Evolutionary conservation across 2,113 vertebrate genomes (phyloP).

Genomic region (Scophthalmus maximus): DNA sequence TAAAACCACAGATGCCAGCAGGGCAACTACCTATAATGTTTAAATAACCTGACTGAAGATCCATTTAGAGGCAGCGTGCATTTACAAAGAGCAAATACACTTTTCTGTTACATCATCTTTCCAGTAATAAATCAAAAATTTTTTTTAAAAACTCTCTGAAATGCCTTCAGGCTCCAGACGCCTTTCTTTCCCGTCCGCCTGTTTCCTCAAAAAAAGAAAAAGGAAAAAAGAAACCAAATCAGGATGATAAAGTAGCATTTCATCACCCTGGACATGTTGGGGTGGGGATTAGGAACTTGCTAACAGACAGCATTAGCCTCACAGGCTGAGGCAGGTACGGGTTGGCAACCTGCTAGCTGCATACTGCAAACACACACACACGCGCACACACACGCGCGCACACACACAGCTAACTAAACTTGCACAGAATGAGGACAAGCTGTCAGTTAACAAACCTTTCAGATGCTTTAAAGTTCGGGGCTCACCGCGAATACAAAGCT

Average conservation of each 20-base stretch:
- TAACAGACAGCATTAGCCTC: slow-evolving; percentile 51
- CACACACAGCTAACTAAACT: slow-evolving; percentile 21
- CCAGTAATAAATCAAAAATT: slow-evolving; percentile 44
- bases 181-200: no score
- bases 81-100: neutral
- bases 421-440: slow-evolving; percentile 9
- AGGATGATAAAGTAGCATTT: slow-evolving; percentile 30
- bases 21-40: neutral
- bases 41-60: neutral
- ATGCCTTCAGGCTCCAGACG: slow-evolving; percentile 2
- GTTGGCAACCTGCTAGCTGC: no score
- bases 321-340: slow-evolving; percentile 72
- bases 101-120: slow-evolving; percentile 25
- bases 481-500: neutral
- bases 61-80: neutral
- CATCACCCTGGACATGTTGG: slow-evolving; percentile 14
- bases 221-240: neutral
- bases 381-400: neutral
- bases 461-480: slow-evolving; percentile 4
- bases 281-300: slow-evolving; percentile 45
- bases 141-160: no score
- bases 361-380: slow-evolving; percentile 28
- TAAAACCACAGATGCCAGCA: slow-evolving; percentile 8
- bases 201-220: slow-evolving; percentile 5
- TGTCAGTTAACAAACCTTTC: slow-evolving; percentile 3